A percentile compares a stretch with the other conserved stretches of the same genome.
Conservation (phyloP, 1,140 invertebrate genomes). For the Holcopasites calliopsidis region DNA sequence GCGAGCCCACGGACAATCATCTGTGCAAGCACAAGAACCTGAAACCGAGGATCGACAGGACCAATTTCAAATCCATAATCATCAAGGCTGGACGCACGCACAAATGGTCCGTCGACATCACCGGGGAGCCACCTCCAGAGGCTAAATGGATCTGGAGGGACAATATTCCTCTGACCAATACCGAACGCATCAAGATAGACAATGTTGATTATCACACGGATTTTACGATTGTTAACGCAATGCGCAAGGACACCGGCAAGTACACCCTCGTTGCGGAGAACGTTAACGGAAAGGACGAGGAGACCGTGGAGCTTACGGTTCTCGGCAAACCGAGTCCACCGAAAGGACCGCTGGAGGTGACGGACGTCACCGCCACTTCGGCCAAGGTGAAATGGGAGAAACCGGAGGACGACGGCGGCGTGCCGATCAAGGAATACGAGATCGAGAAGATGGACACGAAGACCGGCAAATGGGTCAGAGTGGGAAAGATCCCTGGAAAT, state of each 20-base stretch:
- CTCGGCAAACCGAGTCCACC: slow-evolving; percentile 90
- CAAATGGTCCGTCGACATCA: slow-evolving; percentile 95
- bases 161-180: slow-evolving; percentile 88
- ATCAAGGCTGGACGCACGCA: slow-evolving; percentile 94
- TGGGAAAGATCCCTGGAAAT: slow-evolving; percentile 88
- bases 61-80: slow-evolving; percentile 91
- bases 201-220: slow-evolving; percentile 95
- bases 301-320: slow-evolving; percentile 95
- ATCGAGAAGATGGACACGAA: slow-evolving; percentile 96
- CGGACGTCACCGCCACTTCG: slow-evolving; percentile 91
- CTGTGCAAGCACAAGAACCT: slow-evolving; percentile 95
- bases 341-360: slow-evolving; percentile 93
- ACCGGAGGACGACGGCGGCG: slow-evolving; percentile 95
- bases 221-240: slow-evolving; percentile 90
- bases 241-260: slow-evolving; percentile 93
- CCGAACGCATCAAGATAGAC: slow-evolving; percentile 93
- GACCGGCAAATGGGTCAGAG: slow-evolving; percentile 94
- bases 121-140: slow-evolving; percentile 92
- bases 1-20: slow-evolving; percentile 94
- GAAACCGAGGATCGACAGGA: slow-evolving; percentile 95
- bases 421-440: slow-evolving; percentile 96
- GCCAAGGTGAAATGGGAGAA: slow-evolving; percentile 94
- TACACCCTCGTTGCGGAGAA: slow-evolving; percentile 95
- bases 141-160: slow-evolving; percentile 93
- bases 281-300: slow-evolving; percentile 92